Evolutionary conservation across 1,140 invertebrate species (phyloP).

Genomic region (Brachionus asplanchnoidis): DNA sequence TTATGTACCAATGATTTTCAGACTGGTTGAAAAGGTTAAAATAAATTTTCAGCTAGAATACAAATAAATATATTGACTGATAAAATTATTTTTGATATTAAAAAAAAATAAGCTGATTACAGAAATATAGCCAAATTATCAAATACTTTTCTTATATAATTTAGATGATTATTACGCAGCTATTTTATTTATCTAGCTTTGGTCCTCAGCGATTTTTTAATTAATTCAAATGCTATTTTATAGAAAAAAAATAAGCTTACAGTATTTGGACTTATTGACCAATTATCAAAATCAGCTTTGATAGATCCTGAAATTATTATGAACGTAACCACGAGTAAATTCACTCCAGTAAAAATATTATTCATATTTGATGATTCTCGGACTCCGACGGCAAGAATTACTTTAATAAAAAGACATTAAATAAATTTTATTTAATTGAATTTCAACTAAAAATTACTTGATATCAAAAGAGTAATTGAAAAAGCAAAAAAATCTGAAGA

Average conservation of each 20-base stretch:
- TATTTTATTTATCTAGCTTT: no score
- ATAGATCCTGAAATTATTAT: slow-evolving; percentile 57
- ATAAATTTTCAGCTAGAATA: no score
- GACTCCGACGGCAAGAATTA: slow-evolving; percentile 73
- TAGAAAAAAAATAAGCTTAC: slow-evolving; percentile 47
- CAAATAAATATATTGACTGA: no score
- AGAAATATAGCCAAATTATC: no score
- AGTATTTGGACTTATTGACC: slow-evolving; percentile 52
- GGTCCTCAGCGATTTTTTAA: background rate
- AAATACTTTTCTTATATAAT: no score
- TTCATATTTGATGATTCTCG: slow-evolving; percentile 82
- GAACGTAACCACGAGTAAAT: slow-evolving; percentile 71
- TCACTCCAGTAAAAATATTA: slow-evolving; percentile 80
- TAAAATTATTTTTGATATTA: no score
- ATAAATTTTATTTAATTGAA: background rate
- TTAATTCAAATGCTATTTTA: background rate
- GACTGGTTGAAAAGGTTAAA: no score
- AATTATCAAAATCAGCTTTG: slow-evolving; percentile 56
- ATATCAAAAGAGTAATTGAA: slow-evolving; percentile 50
- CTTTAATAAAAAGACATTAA: background rate
- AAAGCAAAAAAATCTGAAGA: slow-evolving; percentile 53
- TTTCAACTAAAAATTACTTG: slow-evolving; percentile 48
- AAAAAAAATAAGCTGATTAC: no score
- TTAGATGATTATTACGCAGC: no score
- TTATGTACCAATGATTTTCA: no score